Evolutionary conservation across 1,140 invertebrate genomes (phyloP), one percentile per base, ranked within the genome.

Genomic region (Diachasmimorpha longicaudata): DNA sequence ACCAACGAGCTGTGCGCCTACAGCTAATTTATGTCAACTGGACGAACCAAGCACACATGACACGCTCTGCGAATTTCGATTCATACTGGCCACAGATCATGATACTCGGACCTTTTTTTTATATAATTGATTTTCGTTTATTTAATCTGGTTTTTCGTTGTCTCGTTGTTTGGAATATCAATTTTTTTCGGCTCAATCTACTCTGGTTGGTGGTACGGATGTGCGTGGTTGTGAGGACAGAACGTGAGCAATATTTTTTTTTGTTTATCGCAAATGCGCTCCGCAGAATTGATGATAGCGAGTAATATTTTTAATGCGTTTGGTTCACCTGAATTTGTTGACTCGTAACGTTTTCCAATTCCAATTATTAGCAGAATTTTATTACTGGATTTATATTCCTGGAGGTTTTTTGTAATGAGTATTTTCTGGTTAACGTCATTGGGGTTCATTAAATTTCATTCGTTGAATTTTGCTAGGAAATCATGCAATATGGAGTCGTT

Each of bases 1-100:
- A 68, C 66, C 66, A 37, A 68, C 66, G 66, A 68, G 66, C 66
- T n/a, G 31, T 68, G 10, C 66, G 36, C 66, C 11, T 39, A 37
- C 66, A 37, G 31, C 36, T 68, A 68, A 68, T 68, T 68, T 68
- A 68, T 68, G 66, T 68, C 66, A 68, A 68, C 66, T 68, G 36
- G 66, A 68, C 36, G 66, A 68, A 68, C 66, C 5, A 68, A 68
- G 16, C 66, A 36, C 66, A 4, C n/a, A 8, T 6, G 66, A 68
- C 31, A 68, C 66, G 66, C 36, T 39, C 16, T 6, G 31, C 66
- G 66, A 68, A 68, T 68, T 68, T 68, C 66, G 66, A 68, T 68
- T 68, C 36, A 36, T 68, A 25, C 66, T n/a, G 21, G 23, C 66
- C 36, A 39, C 13, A 68, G 36, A 68, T 39, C 66, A 68, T 39